These are phyloP conservation scores for Eubucco bourcierii DNA, from an alignment of 2,113 vertebrate genomes.

Conservation along the genomic window DNA sequence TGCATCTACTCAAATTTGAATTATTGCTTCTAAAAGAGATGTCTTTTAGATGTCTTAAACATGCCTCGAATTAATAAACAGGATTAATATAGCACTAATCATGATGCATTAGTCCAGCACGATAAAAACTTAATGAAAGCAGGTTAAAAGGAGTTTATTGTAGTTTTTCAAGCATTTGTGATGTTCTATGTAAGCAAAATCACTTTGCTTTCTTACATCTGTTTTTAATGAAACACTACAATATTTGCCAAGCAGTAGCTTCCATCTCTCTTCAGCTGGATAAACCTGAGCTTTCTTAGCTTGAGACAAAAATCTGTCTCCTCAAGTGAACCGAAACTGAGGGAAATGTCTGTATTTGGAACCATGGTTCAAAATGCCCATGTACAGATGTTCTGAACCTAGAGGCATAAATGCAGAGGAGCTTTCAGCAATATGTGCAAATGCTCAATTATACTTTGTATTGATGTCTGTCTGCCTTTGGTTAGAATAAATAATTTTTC, in stretches of 20 bases:
- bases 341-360: background rate
- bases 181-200: background rate
- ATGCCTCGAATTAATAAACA: background rate
- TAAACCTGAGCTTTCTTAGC: conserved; percentile 32
- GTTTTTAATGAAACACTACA: background rate
- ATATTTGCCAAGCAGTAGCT: conserved; percentile 35
- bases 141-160: background rate
- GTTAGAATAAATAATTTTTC: conserved; percentile 26
- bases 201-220: background rate
- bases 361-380: background rate
- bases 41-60: background rate
- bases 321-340: background rate
- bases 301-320: background rate
- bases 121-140: background rate
- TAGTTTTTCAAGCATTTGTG: background rate
- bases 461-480: background rate
- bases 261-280: conserved; percentile 23
- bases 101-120: background rate
- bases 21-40: background rate
- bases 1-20: background rate
- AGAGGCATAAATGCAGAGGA: background rate
- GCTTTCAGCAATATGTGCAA: background rate
- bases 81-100: background rate
- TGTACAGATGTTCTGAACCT: background rate
- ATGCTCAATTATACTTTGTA: background rate